phyloP scores from a whole-genome alignment of 1,140 invertebrate genomes.

The Paraescarpia echinospica region DNA sequence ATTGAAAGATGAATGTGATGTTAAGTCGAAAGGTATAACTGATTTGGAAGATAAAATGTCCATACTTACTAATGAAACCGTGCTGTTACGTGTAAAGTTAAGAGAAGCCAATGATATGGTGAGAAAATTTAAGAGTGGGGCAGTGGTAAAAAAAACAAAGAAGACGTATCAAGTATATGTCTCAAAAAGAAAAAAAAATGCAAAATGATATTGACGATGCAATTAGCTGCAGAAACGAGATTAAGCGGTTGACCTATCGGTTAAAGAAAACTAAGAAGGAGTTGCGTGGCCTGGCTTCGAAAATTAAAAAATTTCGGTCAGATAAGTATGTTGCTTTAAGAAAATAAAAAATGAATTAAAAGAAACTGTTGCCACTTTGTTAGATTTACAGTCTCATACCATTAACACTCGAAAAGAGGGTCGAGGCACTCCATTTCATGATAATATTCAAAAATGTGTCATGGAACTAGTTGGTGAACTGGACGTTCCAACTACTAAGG shows the following conservation, averaged over 20 bases:
- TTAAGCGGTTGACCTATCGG: not conserved
- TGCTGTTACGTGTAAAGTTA: too few species aligned
- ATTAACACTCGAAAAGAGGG: too few species aligned
- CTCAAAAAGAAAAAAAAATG: too few species aligned
- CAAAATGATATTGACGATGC: too few species aligned
- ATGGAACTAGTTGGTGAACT: too few species aligned
- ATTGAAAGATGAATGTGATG: slow-evolving; percentile 4
- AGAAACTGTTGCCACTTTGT: slow-evolving; percentile 9
- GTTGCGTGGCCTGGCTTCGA: not conserved
- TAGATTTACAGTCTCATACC: not conserved
- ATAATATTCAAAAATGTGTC: too few species aligned
- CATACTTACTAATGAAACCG: not conserved
- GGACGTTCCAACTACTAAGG: too few species aligned
- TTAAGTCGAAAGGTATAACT: slow-evolving; percentile 11
- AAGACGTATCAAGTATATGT: too few species aligned
- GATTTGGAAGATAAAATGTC: slow-evolving; percentile 10
- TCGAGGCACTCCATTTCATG: too few species aligned
- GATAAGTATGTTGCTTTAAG: slow-evolving; percentile 9
- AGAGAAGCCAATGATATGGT: too few species aligned
- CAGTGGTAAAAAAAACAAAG: not conserved
- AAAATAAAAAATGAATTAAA: slow-evolving; percentile 13
- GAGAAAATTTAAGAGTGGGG: too few species aligned
- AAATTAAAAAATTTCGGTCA: not conserved
- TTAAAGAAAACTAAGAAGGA: slow-evolving; percentile 13
- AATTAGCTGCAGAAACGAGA: too few species aligned